Evolutionary conservation across 2,797 vertebrate species (phyloP).

Genomic region (Trachops cirrhosus): DNA sequence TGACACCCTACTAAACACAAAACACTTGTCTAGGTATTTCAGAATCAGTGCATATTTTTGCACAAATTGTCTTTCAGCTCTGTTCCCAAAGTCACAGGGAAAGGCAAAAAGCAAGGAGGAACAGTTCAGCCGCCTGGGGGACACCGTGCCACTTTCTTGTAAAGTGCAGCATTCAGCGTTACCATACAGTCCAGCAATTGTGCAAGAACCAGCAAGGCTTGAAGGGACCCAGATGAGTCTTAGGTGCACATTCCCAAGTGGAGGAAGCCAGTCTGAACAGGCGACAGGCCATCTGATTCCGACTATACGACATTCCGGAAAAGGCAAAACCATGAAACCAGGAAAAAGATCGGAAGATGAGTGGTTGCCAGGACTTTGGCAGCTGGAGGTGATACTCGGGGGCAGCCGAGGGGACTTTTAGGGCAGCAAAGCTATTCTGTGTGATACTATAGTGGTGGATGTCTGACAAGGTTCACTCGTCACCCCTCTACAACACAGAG

Average conservation of each 20-base stretch:
- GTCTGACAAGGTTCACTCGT: not conserved
- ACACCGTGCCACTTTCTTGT: not conserved
- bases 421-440: not conserved
- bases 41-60: not conserved
- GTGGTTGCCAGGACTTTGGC: not conserved
- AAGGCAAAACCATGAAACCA: too few species aligned
- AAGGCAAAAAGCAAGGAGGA: not conserved
- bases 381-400: not conserved
- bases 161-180: not conserved
- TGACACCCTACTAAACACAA: not conserved
- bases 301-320: too few species aligned
- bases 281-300: not conserved
- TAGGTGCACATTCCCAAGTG: not conserved
- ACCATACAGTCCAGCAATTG: not conserved
- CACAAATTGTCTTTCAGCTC: not conserved
- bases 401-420: too few species aligned
- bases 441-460: not conserved
- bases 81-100: not conserved
- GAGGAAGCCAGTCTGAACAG: not conserved
- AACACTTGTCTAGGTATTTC: not conserved
- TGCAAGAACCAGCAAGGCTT: not conserved
- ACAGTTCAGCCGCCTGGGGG: not conserved
- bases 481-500: not conserved
- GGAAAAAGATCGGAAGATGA: too few species aligned
- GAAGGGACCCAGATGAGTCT: not conserved